Conservation (phyloP, 1,140 invertebrate species). For the Halesus radiatus region DNA sequence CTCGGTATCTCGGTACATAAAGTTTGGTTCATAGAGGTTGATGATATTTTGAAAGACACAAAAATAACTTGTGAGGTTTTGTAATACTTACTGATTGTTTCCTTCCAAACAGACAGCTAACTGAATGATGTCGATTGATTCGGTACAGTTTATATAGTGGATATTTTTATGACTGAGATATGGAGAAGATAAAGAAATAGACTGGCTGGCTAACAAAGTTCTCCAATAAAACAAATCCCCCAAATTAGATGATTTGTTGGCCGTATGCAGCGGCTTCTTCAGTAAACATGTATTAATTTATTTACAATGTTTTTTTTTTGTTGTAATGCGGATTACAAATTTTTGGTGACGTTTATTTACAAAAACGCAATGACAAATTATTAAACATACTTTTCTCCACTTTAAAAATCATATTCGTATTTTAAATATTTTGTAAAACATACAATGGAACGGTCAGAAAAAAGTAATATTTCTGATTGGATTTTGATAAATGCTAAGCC, state of each 20-base stretch:
- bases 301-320: too few relatives aligned
- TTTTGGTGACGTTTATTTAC: too few relatives aligned
- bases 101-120: background rate
- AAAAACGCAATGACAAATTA: too few relatives aligned
- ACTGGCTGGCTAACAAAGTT: background rate
- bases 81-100: slow-evolving; percentile 8
- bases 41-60: background rate
- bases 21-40: too few relatives aligned
- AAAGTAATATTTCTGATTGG: too few relatives aligned
- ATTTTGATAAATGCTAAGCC: too few relatives aligned
- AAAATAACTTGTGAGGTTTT: background rate
- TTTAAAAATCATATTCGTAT: too few relatives aligned
- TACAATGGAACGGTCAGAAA: too few relatives aligned
- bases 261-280: background rate
- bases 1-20: too few relatives aligned
- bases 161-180: background rate
- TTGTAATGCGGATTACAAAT: too few relatives aligned
- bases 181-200: background rate
- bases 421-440: too few relatives aligned
- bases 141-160: background rate
- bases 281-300: background rate
- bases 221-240: slow-evolving; percentile 4
- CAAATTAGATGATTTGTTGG: background rate
- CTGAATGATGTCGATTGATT: background rate
- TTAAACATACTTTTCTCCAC: too few relatives aligned